A percentile compares a stretch with the other conserved stretches of the same genome.
These are phyloP conservation scores for Panorpa germanica DNA, from an alignment of 2,888 invertebrate species.

Conservation along the genomic window DNA sequence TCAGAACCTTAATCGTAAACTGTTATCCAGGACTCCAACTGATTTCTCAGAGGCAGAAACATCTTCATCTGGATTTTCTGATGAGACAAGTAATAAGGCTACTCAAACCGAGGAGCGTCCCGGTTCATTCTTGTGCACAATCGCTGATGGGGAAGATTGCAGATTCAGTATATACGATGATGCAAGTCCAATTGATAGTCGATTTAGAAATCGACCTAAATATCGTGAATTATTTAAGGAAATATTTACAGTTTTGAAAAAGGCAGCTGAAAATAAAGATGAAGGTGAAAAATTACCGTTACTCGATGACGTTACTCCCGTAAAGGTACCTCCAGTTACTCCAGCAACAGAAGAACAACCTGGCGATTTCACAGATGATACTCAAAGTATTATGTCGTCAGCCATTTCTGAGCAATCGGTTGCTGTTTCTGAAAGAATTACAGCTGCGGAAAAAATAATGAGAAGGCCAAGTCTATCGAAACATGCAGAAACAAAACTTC, in stretches of 20 bases:
- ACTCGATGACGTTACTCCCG: constrained; percentile 38
- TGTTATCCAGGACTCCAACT: constrained; percentile 51
- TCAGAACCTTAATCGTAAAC: constrained; percentile 28
- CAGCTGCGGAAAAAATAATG: constrained; percentile 33
- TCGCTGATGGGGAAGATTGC: constrained; percentile 71
- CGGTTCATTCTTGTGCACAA: constrained; percentile 68
- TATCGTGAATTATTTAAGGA: constrained; percentile 66
- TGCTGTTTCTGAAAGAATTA: constrained; percentile 45
- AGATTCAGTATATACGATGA: constrained; percentile 73
- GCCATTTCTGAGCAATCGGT: constrained; percentile 53
- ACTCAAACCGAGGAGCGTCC: constrained; percentile 67
- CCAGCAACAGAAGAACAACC: constrained; percentile 45
- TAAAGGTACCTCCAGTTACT: constrained; percentile 46
- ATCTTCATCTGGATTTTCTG: constrained; percentile 66
- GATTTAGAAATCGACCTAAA: constrained; percentile 67
- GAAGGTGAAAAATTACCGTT: constrained; percentile 58
- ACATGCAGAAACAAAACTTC: constrained; percentile 18
- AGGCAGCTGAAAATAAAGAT: constrained; percentile 67
- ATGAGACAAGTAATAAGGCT: constrained; percentile 65
- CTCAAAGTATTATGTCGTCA: constrained; percentile 56
- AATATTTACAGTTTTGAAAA: constrained; percentile 65
- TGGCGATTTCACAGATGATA: constrained; percentile 46
- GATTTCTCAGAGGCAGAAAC: constrained; percentile 77
- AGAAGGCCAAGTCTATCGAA: constrained; percentile 20
- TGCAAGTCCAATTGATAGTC: constrained; percentile 58